Conservation (phyloP, 53 echinoderm and acorn worm genomes). For the Holothuria leucospilota region DNA sequence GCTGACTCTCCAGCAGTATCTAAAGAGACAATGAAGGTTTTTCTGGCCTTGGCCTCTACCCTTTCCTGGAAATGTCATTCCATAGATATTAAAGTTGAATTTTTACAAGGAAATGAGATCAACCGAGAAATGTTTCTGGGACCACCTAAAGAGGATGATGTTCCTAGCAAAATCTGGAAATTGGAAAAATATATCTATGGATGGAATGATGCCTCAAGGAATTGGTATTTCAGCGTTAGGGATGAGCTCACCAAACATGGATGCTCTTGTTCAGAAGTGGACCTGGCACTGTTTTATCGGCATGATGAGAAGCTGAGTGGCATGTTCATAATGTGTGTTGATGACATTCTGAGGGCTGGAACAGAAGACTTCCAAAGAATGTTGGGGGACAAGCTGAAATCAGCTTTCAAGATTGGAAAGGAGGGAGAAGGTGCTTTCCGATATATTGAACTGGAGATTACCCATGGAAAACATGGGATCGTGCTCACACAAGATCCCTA, state of each 20-base stretch:
- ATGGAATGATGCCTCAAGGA: too few species aligned
- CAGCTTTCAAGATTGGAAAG: not conserved
- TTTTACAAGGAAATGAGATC: too few species aligned
- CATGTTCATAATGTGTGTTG: not conserved
- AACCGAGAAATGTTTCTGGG: too few species aligned
- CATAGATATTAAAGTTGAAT: too few species aligned
- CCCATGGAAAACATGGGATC: not conserved
- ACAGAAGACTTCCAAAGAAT: not conserved
- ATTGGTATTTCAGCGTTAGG: not conserved
- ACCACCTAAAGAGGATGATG: not conserved
- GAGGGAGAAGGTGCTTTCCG: slow-evolving; percentile 7
- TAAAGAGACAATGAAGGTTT: too few species aligned
- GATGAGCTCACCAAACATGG: slow-evolving; percentile 1
- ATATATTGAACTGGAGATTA: slow-evolving; percentile 8
- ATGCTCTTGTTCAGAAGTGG: slow-evolving; percentile 14
- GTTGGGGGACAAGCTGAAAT: slow-evolving; percentile 7
- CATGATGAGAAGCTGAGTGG: not conserved
- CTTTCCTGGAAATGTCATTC: too few species aligned
- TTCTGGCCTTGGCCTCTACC: too few species aligned
- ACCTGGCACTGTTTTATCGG: not conserved
- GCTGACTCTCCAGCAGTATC: too few species aligned
- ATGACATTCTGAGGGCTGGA: not conserved
- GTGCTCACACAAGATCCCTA: not conserved
- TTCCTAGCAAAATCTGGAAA: too few species aligned
- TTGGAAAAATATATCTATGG: too few species aligned